Base-by-base conservation (phyloP, 2,888 invertebrate species). In the Hylaea fasciaria region DNA sequence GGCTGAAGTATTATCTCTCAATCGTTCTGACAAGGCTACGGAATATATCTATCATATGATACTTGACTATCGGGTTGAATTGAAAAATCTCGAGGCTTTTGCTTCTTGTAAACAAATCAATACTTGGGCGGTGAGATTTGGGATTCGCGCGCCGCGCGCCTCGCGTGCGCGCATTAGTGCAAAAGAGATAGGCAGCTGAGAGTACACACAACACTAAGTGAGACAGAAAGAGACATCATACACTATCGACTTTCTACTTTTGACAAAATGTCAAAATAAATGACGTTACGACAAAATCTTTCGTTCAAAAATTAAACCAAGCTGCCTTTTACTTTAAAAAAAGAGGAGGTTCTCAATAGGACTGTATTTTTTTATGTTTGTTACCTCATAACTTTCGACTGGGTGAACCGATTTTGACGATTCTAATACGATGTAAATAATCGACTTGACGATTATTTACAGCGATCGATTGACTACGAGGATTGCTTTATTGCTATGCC, bases 61-160 rank as follows among this genome's bases (percentile, higher is more conserved):
- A 79, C 76, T 76, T 3, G 72, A 66, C 77, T 32, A 32, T 1
- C 9, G 3, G 10, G 1, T 7, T 32, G 7, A 32, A 7, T 32
- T 32, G 32, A 32, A 77, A 80, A 80, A 77, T 81, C 78, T 83
- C 74, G 66, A 72, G 68, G 69, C 59, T 74, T 77, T 73, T 68
- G 22, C 22, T 22, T 68, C 83, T 86, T 85, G 90, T 90, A 91
- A 91, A 91, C 91, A 91, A 91, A 91, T 91, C 91, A 91, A 91
- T 91, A 91, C 87, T 83, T 61, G 49, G 71, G 72, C 65, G 44
- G n/a, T n/a, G n/a, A n/a, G 40, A 39, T 83, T 87, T 89, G 85
- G 83, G 85, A 57, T 59, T 62, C 55, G 49, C 61, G 83, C 22
- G 3, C 5, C 22, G 49, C 62, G 83, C n/a, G n/a, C n/a, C n/a